Evolutionary conservation across 2,888 invertebrate genomes (phyloP), one percentile per base, ranked within the genome.

Genomic region (Pyrochroa serraticornis): DNA sequence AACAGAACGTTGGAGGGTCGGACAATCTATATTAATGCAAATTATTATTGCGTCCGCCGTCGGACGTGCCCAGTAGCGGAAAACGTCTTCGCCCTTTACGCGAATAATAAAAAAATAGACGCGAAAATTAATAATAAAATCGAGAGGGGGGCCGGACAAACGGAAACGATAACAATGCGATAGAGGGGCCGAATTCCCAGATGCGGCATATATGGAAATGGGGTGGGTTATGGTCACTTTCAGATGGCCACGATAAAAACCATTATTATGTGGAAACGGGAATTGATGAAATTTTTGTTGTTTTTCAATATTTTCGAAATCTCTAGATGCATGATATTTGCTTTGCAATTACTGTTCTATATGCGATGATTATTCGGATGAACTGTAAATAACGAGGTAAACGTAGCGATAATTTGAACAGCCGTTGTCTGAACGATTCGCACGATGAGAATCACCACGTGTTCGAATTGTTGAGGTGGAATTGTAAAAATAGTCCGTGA

Each of bases 401-500:
- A 60, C 55, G 60, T 55, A 60, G 55, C 60, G 60, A 60, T 56
- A 60, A 60, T 60, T 60, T 56, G 58, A 55, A 59, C 58, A 50
- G 62, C 56, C 45, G 44, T 43, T 46, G 34, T 62, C 48, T 47
- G 57, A 56, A 55, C 59, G 42, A 55, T 60, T 54, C 56, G 55
- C 42, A n/a, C 45, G 56, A 58, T 67, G 67, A 66, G 67, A 72
- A 69, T 62, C 60, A 56, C 51, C 72, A 69, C 64, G 66, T 72
- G 72, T 60, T 50, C 32, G 55, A 58, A 44, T 65, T 63, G 63
- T 43, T 62, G 65, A 64, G 56, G 68, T 64, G 70, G 67, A 70
- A 70, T 67, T 69, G 66, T 56, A 70, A 72, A 72, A 72, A 72
- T 71, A 71, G 63, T 62, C 66, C 48, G 53, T 39, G 52, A 22